phyloP scores from a whole-genome alignment of 2,797 vertebrate species.

The Galaxias olidus region DNA sequence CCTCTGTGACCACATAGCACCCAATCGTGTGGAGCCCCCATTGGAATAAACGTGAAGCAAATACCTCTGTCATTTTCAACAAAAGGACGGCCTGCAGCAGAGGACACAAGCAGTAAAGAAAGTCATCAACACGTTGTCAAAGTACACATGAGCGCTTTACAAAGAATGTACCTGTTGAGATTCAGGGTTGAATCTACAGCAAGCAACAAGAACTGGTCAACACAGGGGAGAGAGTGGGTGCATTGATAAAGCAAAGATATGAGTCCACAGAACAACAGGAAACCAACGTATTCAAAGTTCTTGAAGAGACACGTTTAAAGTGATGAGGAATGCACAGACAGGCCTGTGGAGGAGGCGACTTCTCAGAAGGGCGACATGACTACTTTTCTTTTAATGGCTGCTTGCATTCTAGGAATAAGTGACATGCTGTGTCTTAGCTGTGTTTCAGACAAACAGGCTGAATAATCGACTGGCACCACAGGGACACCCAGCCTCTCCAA shows the following conservation, averaged over 20 bases:
- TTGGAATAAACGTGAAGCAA: constrained; percentile 51
- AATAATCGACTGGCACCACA: constrained; percentile 12
- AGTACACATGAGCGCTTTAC: too few species aligned
- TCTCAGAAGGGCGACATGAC: too few species aligned
- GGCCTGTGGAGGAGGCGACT: neutral
- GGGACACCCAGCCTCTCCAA: neutral
- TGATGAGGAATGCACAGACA: neutral
- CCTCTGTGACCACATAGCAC: constrained; percentile 25
- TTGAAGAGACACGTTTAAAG: constrained; percentile 3
- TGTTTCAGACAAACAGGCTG: constrained; percentile 2
- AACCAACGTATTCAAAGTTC: neutral
- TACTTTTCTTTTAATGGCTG: too few species aligned
- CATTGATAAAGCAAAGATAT: neutral
- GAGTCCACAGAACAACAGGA: constrained; percentile 8
- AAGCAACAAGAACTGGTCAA: too few species aligned
- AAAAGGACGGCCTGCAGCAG: constrained; percentile 73
- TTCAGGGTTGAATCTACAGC: too few species aligned
- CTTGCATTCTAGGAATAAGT: neutral
- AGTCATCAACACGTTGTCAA: constrained; percentile 16
- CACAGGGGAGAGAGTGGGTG: neutral
- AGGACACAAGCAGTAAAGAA: constrained; percentile 53
- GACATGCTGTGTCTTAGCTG: neutral
- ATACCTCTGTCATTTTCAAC: constrained; percentile 79
- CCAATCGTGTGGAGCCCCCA: constrained; percentile 33
- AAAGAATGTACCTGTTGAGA: too few species aligned